Base-by-base conservation (phyloP, 1,140 invertebrate genomes). In the Penaeus chinensis region DNA sequence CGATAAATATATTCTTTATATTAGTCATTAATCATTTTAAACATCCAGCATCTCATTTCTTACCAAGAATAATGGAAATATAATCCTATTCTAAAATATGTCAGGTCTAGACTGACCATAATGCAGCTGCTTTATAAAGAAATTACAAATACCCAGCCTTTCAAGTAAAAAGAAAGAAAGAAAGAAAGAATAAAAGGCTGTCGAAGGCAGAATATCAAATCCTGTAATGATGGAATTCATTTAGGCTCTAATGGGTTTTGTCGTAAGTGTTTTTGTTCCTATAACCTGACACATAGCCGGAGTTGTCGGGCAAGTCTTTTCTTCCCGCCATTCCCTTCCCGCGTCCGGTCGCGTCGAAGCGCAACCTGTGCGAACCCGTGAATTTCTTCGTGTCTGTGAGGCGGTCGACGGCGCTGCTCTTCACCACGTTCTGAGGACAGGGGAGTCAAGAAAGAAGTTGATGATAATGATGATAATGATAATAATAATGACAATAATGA, bases 331-430 rank as follows among this genome's bases (percentile, higher is more conserved):
- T 96, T 1, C 97, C 97, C 91, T 96, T 96, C n/a, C 97, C 97
- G 92, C 97, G 97, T 27, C 97, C 97, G 1, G 93, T 93, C 74
- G 96, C 95, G 92, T 97, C 96, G 91, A 97, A 98, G 60, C 97
- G 94, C 90, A 97, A 95, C 91, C 96, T 97, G 92, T 97, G 96
- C 1, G 96, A 97, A 13, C 97, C 97, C 0, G 97, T 98, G 92
- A 97, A 98, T 92, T 97, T 97, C 85, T 94, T 95, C 8, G 96
- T 95, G 91, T 98, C 97, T 16, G 98, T 99, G 89, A 99, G 91
- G 82, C 97, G 94, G 85, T 97, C 96, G 3, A 98, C 96, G 8
- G 96, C 94, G 7, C 95, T 94, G 0, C 95, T 94, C 54, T 93
- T 93, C 32, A 95, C 95, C 88, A 95, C 95, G 47, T 93, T 93